Base-by-base conservation (phyloP, 2,113 vertebrate species). In the Peromyscus maniculatus region DNA sequence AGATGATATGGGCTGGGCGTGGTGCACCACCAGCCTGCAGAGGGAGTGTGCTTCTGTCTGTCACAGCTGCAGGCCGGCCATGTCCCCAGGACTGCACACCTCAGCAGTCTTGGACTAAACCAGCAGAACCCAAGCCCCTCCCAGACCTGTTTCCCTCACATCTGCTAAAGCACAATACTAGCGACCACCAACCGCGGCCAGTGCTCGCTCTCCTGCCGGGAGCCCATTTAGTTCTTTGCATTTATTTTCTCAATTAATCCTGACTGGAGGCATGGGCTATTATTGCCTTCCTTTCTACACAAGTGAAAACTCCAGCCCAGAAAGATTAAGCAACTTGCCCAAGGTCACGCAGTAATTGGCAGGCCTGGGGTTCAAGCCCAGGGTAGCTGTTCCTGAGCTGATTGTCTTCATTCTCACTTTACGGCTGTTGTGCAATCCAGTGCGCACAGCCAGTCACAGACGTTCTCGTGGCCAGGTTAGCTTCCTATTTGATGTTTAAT, bases 161-260 rank as follows among this genome's bases (percentile, higher is more conserved):
- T 72, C 79, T 90, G 79, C 55, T 57, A 22, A 64, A 57, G 36
- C 62, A n/a, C 22, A 39, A 78, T 52, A 28, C 64, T 52, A 46
- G 71, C 72, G 8, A 36, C 79, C 24, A 55, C 92, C 84, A 49
- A 17, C 62, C 2, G 57, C 96, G 55, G 26, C 5, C 22, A 39
- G 55, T 12, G 10, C 69, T 87, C 0, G 0, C 62, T n/a, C 17
- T 24, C 31, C 17, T 43, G 74, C 95, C 93, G 69, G 74, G 39
- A 87, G 55, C 69, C 21, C 87, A 91, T 87, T 95, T 62, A 83
- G 90, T 74, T 74, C 91, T 97, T 92, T 96, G 92, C 93, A 88
- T 96, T 80, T 52, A 92, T 93, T 97, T 92, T 91, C 91, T 69
- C 84, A 96, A 80, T 86, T 95, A 95, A 95, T 97, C 93, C 91